A percentile compares a stretch with the other conserved stretches of the same genome.
These are phyloP conservation scores for Tetragonula clypearis DNA, from an alignment of 1,140 invertebrate species.

Conservation along the genomic window DNA sequence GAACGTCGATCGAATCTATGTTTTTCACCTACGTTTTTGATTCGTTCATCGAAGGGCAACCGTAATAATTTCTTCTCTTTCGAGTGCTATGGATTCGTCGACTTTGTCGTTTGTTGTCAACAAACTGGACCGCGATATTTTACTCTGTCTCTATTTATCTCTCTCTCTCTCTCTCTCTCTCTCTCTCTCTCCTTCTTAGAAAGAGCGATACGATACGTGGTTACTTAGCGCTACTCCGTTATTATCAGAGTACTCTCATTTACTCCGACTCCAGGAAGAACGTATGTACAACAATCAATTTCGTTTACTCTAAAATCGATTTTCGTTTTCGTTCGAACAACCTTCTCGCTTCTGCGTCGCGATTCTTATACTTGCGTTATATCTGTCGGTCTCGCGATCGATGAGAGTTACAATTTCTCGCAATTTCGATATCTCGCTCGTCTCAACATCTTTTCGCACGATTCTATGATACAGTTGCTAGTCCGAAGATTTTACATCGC, in stretches of 20 bases:
- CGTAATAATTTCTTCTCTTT: neutral
- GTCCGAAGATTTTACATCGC: too few species aligned
- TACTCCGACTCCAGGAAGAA: neutral
- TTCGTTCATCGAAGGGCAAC: neutral
- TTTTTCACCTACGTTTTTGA: neutral
- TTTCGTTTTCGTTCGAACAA: neutral
- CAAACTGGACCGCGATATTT: neutral
- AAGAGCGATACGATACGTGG: neutral
- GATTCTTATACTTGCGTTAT: neutral
- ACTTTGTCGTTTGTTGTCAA: neutral
- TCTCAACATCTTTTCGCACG: too few species aligned
- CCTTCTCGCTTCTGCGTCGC: neutral
- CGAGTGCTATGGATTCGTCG: neutral
- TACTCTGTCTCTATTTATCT: neutral
- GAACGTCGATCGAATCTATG: neutral
- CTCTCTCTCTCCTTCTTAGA: neutral
- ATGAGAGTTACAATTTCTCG: too few species aligned
- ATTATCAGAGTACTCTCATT: neutral
- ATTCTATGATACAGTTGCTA: too few species aligned
- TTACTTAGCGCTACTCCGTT: neutral
- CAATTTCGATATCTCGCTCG: too few species aligned
- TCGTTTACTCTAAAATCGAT: neutral
- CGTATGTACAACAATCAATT: slow-evolving; percentile 7
- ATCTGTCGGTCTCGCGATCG: too few species aligned
- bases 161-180: neutral